Conservation (phyloP, 2,797 vertebrate species). For the Acanthiza pusilla region DNA sequence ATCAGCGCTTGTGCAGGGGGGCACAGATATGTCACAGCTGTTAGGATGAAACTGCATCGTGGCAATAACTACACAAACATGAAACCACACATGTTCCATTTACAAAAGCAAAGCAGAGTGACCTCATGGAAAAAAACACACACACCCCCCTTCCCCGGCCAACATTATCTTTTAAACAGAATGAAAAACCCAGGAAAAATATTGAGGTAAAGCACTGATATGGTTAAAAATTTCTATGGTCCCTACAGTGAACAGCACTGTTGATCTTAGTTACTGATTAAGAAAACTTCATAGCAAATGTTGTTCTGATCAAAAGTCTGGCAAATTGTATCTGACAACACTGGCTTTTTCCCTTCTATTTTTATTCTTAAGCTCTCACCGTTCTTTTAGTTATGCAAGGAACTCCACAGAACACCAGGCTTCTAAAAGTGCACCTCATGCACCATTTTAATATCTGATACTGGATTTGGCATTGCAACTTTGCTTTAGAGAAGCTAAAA, state of each 20-base stretch:
- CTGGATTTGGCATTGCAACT: neutral
- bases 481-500: neutral
- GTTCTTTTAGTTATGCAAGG: neutral
- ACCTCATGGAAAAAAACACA: neutral
- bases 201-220: neutral
- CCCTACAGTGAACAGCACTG: neutral
- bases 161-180: neutral
- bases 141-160: no score
- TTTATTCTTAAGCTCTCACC: neutral
- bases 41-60: neutral
- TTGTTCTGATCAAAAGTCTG: conserved; percentile 49
- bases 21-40: accelerated
- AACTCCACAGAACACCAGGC: neutral
- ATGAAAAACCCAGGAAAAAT: neutral
- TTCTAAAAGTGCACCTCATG: neutral
- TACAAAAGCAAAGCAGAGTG: neutral
- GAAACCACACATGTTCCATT: neutral
- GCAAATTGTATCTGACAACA: conserved; percentile 32
- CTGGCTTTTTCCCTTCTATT: neutral
- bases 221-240: neutral
- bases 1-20: neutral
- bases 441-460: neutral
- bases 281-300: neutral
- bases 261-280: neutral
- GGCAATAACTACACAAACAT: neutral